Percentiles rank a stretch among this genome's conserved stretches.
phyloP scores from a whole-genome alignment of 2,888 invertebrate genomes.

The Liodrosophila aerea region DNA sequence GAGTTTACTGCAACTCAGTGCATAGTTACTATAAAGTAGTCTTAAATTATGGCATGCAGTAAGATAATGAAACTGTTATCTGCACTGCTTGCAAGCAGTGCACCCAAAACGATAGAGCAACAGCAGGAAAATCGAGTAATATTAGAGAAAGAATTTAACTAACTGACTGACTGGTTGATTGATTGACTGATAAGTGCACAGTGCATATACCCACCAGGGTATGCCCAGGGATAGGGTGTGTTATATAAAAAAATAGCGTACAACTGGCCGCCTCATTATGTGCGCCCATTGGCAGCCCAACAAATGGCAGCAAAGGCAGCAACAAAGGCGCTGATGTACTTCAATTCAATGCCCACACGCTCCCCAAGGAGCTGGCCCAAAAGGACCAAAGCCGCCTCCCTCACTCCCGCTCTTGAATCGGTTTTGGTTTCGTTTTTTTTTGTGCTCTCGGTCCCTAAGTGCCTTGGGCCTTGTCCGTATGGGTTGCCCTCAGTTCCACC shows the following conservation, averaged over 20 bases:
- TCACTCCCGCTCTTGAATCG: conserved; percentile 3
- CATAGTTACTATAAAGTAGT: too few relatives aligned
- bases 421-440: conserved; percentile 20
- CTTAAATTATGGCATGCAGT: too few relatives aligned
- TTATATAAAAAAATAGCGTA: too few relatives aligned
- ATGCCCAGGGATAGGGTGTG: not conserved
- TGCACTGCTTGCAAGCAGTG: too few relatives aligned
- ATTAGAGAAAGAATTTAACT: too few relatives aligned
- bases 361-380: conserved; percentile 33
- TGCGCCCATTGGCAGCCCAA: conserved; percentile 46
- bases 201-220: too few relatives aligned
- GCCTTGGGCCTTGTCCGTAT: conserved; percentile 26
- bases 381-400: conserved; percentile 16
- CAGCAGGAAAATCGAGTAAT: too few relatives aligned
- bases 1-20: too few relatives aligned
- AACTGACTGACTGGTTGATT: conserved; percentile 3
- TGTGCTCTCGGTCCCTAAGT: conserved; percentile 34
- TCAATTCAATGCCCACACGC: conserved; percentile 22
- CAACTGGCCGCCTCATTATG: conserved; percentile 40
- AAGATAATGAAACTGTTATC: too few relatives aligned
- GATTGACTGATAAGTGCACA: too few relatives aligned
- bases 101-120: too few relatives aligned
- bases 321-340: conserved; percentile 26
- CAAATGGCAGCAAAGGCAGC: conserved; percentile 19
- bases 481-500: conserved; percentile 5